Conservation (phyloP, 2,113 vertebrate genomes). For the Perognathus longimembris region DNA sequence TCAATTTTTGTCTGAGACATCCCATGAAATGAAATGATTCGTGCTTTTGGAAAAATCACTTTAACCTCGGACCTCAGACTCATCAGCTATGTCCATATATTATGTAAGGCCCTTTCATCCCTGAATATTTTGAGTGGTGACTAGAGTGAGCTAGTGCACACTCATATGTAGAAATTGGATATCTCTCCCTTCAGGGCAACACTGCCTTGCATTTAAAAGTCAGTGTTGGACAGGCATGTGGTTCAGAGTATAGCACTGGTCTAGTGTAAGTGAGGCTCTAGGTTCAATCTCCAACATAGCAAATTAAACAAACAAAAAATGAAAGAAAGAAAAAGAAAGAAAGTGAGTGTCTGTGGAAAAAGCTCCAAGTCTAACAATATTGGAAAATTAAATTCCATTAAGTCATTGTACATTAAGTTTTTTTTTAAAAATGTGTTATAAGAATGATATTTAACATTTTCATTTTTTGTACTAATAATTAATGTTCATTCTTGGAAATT, state of each 20-base stretch:
- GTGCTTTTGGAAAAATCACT: slow-evolving; percentile 44
- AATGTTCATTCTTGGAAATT: slow-evolving; percentile 26
- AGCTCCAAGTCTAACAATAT: background rate
- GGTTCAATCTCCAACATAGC: background rate
- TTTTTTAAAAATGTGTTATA: background rate
- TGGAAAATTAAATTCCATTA: slow-evolving; percentile 41
- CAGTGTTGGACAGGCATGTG: background rate
- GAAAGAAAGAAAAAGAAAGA: background rate
- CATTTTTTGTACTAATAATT: slow-evolving; percentile 18
- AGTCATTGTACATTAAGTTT: too few relatives aligned
- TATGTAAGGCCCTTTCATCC: background rate
- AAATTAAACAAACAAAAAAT: background rate
- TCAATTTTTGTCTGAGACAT: background rate
- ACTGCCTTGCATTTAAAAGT: background rate
- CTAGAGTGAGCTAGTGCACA: background rate
- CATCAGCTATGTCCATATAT: background rate
- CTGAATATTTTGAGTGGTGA: slow-evolving; percentile 26
- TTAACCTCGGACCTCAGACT: slow-evolving; percentile 34
- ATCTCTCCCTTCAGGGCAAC: slow-evolving; percentile 9
- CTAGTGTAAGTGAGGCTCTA: background rate
- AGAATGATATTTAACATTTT: slow-evolving; percentile 44
- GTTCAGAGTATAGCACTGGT: background rate
- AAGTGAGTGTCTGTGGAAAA: background rate
- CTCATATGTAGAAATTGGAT: slow-evolving; percentile 32
- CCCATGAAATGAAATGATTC: slow-evolving; percentile 40